These are phyloP conservation scores for Strix uralensis DNA, from an alignment of 2,113 vertebrate genomes.

Conservation along the genomic window DNA sequence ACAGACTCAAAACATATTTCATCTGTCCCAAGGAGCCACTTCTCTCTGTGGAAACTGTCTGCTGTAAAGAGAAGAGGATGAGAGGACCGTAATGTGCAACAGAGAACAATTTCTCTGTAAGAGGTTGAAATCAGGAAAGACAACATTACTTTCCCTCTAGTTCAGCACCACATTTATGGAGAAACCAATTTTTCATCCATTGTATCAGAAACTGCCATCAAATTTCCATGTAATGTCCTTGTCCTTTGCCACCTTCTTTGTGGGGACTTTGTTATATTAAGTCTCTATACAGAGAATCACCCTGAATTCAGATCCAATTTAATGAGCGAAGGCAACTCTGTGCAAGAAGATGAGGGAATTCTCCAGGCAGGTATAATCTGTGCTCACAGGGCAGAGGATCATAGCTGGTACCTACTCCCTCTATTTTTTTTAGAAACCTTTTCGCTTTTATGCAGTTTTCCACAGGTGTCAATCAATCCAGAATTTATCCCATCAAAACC, in stretches of 20 bases:
- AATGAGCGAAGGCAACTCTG: background rate
- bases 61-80: background rate
- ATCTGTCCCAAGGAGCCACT: background rate
- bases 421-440: background rate
- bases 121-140: background rate
- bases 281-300: background rate
- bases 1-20: background rate
- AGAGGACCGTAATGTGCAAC: background rate
- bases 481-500: background rate
- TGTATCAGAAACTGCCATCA: background rate
- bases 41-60: background rate
- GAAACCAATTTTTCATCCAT: constrained; percentile 15
- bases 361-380: background rate
- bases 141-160: background rate
- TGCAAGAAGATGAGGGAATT: background rate
- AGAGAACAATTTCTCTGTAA: background rate
- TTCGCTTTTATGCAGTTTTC: background rate
- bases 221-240: background rate
- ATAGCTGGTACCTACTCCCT: background rate
- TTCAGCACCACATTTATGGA: background rate
- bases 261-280: background rate
- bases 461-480: background rate
- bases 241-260: background rate
- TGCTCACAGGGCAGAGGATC: background rate
- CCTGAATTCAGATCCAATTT: background rate